Evolutionary conservation across 1,140 invertebrate species (phyloP).

Genomic region (Penaeus indicus): DNA sequence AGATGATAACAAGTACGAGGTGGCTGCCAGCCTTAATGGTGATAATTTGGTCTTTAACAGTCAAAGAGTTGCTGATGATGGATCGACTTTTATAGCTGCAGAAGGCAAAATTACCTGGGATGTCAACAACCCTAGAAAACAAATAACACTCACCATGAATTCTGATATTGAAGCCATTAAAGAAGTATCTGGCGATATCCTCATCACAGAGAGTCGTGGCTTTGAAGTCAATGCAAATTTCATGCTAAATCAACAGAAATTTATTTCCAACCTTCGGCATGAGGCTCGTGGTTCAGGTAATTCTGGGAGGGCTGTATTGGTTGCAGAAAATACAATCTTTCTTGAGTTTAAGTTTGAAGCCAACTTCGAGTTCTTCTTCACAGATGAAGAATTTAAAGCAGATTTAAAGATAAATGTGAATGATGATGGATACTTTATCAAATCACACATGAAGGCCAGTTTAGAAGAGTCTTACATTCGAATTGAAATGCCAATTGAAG

Average conservation of each 20-base stretch:
- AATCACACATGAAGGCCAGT: conserved; percentile 35
- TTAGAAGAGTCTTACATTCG: conserved; percentile 35
- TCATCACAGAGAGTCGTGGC: conserved; percentile 18
- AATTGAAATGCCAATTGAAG: conserved; percentile 33
- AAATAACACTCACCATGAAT: conserved; percentile 38
- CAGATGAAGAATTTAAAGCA: neutral
- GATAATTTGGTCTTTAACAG: neutral
- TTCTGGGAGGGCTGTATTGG: conserved; percentile 11
- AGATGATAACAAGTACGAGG: conserved; percentile 35
- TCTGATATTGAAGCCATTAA: conserved; percentile 31
- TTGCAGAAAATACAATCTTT: conserved; percentile 32
- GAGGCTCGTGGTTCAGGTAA: neutral
- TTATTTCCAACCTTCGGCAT: conserved; percentile 25
- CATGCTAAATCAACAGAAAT: conserved; percentile 26
- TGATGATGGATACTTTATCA: conserved; percentile 33
- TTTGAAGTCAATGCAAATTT: conserved; percentile 34
- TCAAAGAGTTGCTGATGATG: conserved; percentile 11
- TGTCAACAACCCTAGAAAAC: conserved; percentile 6
- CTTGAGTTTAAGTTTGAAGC: conserved; percentile 23
- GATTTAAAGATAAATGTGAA: conserved; percentile 37
- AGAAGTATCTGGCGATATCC: conserved; percentile 1
- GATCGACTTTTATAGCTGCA: conserved; percentile 23
- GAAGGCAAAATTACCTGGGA: conserved; percentile 35
- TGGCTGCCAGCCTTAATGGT: neutral
- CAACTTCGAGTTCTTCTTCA: conserved; percentile 14